Base-by-base conservation (phyloP, 2,888 invertebrate species). In the Ferdinandea cuprea region DNA sequence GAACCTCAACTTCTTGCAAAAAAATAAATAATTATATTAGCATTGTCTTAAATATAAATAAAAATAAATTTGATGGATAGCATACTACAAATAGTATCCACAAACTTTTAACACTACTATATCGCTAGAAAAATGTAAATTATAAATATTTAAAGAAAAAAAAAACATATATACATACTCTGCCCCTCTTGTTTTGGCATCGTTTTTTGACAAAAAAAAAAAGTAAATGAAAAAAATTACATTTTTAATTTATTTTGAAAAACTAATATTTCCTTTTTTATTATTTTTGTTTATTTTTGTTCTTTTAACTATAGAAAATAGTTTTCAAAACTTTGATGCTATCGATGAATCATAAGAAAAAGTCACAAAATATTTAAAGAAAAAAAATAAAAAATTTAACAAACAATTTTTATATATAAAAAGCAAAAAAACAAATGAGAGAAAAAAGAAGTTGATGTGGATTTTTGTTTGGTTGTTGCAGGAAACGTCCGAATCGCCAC, bases 371-470 rank as follows among this genome's bases (percentile, higher is more conserved):
- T 86, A 84, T 73, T 68, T 61, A 32, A 74, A 59, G 58, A 54
- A 65, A 56, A 80, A 46, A 54, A 65, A 56, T 76, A 46, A 58
- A 52, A 48, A 59, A 68, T 30, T 71, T 48, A 68, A 78, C 40
- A 74, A 74, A 69, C 17, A 66, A 59, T 54, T 66, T 74, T 54
- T 81, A 35, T 66, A 52, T 68, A 79, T 63, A 65, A 63, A 80
- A 76, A 74, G 58, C 73, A 61, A 74, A 85, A 87, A 87, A 85
- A 74, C 68, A 85, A 85, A 81, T 84, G 84, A 85, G 72, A 87
- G 87, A 86, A 86, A 88, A 91, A 90, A 94, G 95, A 96, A 96
- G 96, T 96, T 96, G 96, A 96, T 96, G 96, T 96, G 95, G 96
- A 91, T 91, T 91, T 93, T 94, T 94, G 94, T 94, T 94, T 94